phyloP scores from a whole-genome alignment of 2,888 invertebrate genomes.

The Miltochrista miniata region DNA sequence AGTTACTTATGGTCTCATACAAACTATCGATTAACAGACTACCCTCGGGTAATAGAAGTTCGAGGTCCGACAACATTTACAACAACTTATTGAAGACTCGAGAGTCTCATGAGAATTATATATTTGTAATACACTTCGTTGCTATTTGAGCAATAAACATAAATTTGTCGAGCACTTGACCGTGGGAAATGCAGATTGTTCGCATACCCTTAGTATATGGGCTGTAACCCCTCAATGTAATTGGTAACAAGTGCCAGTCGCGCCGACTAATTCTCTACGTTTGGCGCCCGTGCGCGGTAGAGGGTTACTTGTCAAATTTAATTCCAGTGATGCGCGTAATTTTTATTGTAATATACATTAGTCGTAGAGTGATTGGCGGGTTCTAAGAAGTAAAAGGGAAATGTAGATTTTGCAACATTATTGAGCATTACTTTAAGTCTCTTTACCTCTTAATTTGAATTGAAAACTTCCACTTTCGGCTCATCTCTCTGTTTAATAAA shows the following conservation, averaged over 20 bases:
- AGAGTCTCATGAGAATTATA: background rate
- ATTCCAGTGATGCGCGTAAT: conserved; percentile 10
- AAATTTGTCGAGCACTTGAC: conserved; percentile 45
- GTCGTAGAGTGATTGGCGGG: background rate
- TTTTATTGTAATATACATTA: background rate
- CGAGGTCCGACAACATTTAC: too few relatives aligned
- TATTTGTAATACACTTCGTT: background rate
- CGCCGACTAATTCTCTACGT: conserved; percentile 21
- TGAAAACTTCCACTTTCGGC: too few relatives aligned
- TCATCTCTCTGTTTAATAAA: too few relatives aligned
- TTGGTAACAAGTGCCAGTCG: conserved; percentile 51
- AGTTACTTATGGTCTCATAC: too few relatives aligned
- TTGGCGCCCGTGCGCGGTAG: conserved; percentile 1
- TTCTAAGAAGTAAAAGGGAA: background rate
- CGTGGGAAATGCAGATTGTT: conserved; percentile 62
- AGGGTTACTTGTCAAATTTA: conserved; percentile 9
- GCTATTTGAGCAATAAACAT: background rate
- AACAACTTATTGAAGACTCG: too few relatives aligned
- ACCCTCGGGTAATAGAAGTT: too few relatives aligned
- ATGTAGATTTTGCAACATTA: too few relatives aligned
- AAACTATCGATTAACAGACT: too few relatives aligned
- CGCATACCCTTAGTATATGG: conserved; percentile 39
- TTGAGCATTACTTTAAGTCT: too few relatives aligned
- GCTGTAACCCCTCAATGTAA: conserved; percentile 51
- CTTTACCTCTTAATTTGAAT: too few relatives aligned